Evolutionary conservation across 2,888 invertebrate species (phyloP).

Genomic region (Melolontha melolontha): DNA sequence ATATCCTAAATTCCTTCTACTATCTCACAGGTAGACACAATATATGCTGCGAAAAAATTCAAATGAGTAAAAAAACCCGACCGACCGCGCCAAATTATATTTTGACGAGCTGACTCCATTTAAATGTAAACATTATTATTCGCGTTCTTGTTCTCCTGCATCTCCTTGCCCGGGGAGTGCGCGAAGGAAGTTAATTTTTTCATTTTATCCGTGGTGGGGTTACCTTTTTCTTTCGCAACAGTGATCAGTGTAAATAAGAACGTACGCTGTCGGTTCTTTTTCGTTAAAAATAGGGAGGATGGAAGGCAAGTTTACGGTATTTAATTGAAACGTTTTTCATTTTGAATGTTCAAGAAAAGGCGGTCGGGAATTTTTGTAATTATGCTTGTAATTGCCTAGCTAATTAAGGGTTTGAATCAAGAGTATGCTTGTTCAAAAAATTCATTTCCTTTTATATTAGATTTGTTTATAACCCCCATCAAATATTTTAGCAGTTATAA

Average conservation of each 20-base stretch:
- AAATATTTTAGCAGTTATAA: no score
- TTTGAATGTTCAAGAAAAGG: slow-evolving; percentile 18
- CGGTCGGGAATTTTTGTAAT: slow-evolving; percentile 34
- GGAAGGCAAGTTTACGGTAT: background rate
- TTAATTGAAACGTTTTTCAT: slow-evolving; percentile 37
- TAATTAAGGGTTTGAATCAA: slow-evolving; percentile 36
- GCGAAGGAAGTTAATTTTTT: slow-evolving; percentile 17
- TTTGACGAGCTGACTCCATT: slow-evolving; percentile 21
- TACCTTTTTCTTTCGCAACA: slow-evolving; percentile 14
- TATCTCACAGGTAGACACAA: slow-evolving; percentile 12
- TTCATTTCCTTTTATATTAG: no score
- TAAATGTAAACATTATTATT: slow-evolving; percentile 27
- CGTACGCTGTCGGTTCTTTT: background rate
- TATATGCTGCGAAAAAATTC: slow-evolving; percentile 15
- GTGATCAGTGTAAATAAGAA: slow-evolving; percentile 13
- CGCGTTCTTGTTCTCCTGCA: slow-evolving; percentile 15
- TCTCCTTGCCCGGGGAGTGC: background rate
- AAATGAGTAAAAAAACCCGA: slow-evolving; percentile 19
- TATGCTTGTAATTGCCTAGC: slow-evolving; percentile 36
- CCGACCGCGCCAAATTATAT: slow-evolving; percentile 24
- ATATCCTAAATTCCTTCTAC: slow-evolving; percentile 14
- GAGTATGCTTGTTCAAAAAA: no score
- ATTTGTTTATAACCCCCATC: no score
- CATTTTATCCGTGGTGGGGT: slow-evolving; percentile 1
- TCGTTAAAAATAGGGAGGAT: slow-evolving; percentile 12